These are phyloP conservation scores for Tyrannus savana DNA, from an alignment of 2,113 vertebrate genomes.

Conservation along the genomic window DNA sequence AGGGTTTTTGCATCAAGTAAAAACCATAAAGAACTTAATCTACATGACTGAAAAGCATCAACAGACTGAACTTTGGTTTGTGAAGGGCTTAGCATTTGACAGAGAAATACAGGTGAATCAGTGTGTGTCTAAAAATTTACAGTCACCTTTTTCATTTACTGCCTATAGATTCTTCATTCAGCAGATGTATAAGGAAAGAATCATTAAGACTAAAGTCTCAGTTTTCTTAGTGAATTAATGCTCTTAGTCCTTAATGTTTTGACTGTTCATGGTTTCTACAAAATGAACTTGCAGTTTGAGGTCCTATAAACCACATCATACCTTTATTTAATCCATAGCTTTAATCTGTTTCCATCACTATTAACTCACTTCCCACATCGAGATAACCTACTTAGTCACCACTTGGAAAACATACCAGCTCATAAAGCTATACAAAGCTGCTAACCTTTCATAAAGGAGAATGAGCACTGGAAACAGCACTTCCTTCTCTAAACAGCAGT, in stretches of 20 bases:
- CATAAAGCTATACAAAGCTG: slow-evolving; percentile 20
- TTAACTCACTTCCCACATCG: background rate
- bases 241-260: background rate
- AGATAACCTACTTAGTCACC: slow-evolving; percentile 22
- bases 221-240: background rate
- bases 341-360: background rate
- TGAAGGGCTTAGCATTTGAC: background rate
- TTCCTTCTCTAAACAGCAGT: background rate
- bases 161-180: background rate
- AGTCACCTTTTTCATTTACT: background rate
- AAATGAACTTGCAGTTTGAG: background rate
- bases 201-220: background rate
- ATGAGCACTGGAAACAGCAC: background rate
- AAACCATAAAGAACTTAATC: background rate
- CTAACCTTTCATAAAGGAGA: slow-evolving; percentile 18
- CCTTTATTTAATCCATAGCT: slow-evolving; percentile 17
- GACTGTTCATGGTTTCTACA: background rate
- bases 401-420: slow-evolving; percentile 10
- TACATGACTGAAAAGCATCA: background rate
- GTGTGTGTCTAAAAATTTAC: background rate
- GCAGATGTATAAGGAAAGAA: background rate
- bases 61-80: background rate
- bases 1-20: background rate
- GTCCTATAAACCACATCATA: background rate
- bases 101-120: background rate